Percentiles rank a stretch among this genome's conserved stretches.
These are phyloP conservation scores for Trachops cirrhosus DNA, from an alignment of 2,797 vertebrate species.

Conservation along the genomic window DNA sequence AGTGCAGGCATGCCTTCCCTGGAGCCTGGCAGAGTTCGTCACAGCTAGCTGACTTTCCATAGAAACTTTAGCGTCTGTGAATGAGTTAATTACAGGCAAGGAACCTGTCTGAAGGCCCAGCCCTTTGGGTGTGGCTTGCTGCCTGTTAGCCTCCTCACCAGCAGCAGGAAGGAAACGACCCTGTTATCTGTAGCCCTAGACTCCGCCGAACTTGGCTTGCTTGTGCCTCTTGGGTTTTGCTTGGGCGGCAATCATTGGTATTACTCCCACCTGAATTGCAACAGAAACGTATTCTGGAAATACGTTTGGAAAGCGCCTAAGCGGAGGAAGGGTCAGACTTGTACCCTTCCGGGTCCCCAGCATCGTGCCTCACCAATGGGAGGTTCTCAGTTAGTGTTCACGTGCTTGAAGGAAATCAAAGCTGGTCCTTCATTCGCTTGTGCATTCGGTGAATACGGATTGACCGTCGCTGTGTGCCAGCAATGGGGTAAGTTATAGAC, in stretches of 20 bases:
- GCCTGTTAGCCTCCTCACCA: accelerated
- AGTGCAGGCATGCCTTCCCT: background rate
- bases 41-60: background rate
- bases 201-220: accelerated
- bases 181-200: background rate
- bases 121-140: background rate
- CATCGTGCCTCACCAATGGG: too few relatives aligned
- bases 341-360: background rate
- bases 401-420: background rate
- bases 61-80: background rate
- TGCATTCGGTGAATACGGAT: background rate
- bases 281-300: too few relatives aligned
- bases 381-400: background rate
- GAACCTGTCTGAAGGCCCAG: background rate
- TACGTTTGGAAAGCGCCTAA: background rate
- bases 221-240: background rate
- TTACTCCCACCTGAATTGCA: too few relatives aligned
- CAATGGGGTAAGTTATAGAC: background rate
- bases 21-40: background rate
- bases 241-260: accelerated
- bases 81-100: background rate
- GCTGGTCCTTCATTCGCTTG: background rate
- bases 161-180: background rate
- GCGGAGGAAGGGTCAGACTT: background rate
- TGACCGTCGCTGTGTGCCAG: background rate